Evolutionary conservation across 2,113 vertebrate species (phyloP), one percentile per base, ranked within the genome.

Genomic region (Melanerpes formicivorus): DNA sequence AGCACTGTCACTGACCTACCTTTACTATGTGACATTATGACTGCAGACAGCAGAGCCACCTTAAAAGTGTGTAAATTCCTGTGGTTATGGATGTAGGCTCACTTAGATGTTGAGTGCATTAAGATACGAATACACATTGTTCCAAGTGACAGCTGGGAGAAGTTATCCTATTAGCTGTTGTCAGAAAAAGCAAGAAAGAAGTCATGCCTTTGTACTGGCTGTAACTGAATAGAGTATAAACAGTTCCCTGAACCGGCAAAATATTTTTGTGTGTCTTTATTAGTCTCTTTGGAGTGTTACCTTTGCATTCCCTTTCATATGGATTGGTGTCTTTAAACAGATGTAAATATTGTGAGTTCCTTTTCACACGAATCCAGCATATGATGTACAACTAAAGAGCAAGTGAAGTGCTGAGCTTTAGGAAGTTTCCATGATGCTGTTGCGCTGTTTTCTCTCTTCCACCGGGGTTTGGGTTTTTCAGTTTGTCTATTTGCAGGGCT

Each of bases 241-340:
- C 87, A 96, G 65, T 90, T 91, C 88, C 91, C 80, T 82, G 77
- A 95, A 95, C 80, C 29, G 3, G 91, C 91, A 97, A 90, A 96
- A 95, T 97, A 97, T 95, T 95, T 96, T 90, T 93, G 83, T 92
- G 72, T 92, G 93, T 97, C 94, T 86, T 93, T 96, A 92, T 79
- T 92, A 95, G 76, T 92, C 89, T 94, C 73, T 95, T 95, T 96
- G 85, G 74, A 92, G 90, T 92, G n/a, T 91, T 97, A 77, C 52
- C 80, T 95, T 88, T 89, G 93, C 93, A 92, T 93, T 96, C 71
- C 44, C 76, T 96, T 97, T 96, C 96, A 92, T 96, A 93, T 82
- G 78, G 90, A 58, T 94, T 58, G 80, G 89, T 94, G 60, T 75
- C 71, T 90, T 96, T 96, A 94, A 66, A 96, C 90, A 96, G 87